These are phyloP conservation scores for Sacculina carcini DNA, from an alignment of 2,888 invertebrate species.

Conservation along the genomic window DNA sequence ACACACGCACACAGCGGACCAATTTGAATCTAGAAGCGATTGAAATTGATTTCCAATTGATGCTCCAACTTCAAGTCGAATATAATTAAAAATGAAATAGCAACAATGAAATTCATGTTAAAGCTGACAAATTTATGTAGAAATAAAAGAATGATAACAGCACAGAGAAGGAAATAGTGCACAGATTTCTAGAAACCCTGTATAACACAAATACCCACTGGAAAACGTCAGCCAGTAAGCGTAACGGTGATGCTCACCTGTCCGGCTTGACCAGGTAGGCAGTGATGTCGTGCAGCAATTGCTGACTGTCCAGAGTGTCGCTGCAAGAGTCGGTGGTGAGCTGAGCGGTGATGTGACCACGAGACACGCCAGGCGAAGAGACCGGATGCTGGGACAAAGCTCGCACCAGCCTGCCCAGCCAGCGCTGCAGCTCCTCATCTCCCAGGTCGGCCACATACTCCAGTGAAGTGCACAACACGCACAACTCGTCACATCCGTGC, in stretches of 20 bases:
- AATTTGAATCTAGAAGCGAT: no score
- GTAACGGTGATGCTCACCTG: background rate
- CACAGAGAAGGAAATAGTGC: no score
- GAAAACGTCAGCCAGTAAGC: background rate
- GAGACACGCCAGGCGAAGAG: background rate
- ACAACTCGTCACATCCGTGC: background rate
- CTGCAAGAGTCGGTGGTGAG: conserved; percentile 16
- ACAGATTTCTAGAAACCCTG: no score
- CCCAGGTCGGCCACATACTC: conserved; percentile 37
- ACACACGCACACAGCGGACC: no score
- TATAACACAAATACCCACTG: conserved; percentile 7
- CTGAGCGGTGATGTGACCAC: background rate
- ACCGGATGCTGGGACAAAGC: conserved; percentile 23
- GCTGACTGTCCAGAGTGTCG: conserved; percentile 16
- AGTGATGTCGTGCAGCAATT: conserved; percentile 9
- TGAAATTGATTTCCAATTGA: no score
- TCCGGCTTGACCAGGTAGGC: conserved; percentile 7
- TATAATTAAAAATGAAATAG: no score
- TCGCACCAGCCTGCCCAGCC: conserved; percentile 17
- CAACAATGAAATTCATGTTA: no score
- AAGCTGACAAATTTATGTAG: no score
- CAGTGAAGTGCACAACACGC: conserved; percentile 34
- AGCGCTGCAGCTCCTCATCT: conserved; percentile 30
- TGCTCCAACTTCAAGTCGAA: no score
- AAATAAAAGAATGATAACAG: no score